Evolutionary conservation across 2,888 invertebrate species (phyloP).

Genomic region (Heliothis peltigera): DNA sequence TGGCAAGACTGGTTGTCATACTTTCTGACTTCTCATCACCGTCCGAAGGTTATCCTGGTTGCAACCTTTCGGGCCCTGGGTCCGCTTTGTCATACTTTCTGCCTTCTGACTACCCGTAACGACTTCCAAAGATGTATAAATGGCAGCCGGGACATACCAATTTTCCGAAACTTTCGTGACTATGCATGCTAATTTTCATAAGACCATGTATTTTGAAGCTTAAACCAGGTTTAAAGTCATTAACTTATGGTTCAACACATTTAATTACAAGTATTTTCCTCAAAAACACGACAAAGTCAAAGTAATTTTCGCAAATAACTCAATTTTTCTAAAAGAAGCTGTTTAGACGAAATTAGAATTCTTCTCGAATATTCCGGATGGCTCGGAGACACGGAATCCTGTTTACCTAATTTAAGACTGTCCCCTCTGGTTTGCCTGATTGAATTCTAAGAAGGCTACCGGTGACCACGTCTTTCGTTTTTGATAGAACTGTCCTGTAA

Average conservation of each 20-base stretch:
- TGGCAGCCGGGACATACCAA: no score
- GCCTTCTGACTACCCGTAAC: no score
- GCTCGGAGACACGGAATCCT: slow-evolving; percentile 14
- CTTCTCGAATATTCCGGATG: slow-evolving; percentile 10
- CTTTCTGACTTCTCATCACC: no score
- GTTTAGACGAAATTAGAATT: slow-evolving; percentile 40
- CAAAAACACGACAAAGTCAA: slow-evolving; percentile 2
- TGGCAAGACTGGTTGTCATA: no score
- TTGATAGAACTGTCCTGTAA: slow-evolving; percentile 13
- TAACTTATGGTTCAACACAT: not conserved
- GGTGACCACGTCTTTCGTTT: slow-evolving; percentile 19
- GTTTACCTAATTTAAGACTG: slow-evolving; percentile 40
- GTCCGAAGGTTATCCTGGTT: no score
- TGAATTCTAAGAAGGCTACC: slow-evolving; percentile 34
- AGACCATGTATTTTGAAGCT: not conserved
- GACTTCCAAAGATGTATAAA: no score
- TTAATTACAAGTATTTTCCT: not conserved
- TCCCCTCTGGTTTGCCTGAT: slow-evolving; percentile 27
- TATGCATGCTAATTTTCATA: no score
- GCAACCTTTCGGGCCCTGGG: no score
- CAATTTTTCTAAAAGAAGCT: slow-evolving; percentile 27
- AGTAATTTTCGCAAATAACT: slow-evolving; percentile 21
- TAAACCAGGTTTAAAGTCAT: not conserved
- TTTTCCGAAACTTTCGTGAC: no score
- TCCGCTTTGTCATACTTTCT: no score